Evolutionary conservation across 1,140 invertebrate genomes (phyloP).

Genomic region (Globodera ellingtonae): DNA sequence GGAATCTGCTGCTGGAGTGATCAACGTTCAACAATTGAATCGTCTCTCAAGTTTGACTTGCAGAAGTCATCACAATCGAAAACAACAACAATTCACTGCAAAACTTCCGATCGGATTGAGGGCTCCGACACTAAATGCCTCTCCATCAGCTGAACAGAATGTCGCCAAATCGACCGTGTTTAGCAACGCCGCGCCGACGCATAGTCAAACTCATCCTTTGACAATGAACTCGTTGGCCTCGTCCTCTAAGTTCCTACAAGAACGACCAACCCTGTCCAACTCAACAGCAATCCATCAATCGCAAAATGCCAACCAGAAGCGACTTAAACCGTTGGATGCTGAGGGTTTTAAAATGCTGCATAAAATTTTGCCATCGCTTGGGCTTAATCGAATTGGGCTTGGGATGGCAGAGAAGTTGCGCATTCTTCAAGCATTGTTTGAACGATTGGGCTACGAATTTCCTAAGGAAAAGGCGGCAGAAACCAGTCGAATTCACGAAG

Average conservation of each 20-base stretch:
- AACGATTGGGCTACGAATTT: background rate
- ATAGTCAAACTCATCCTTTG: too few species aligned
- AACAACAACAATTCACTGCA: background rate
- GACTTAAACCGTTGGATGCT: background rate
- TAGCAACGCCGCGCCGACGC: too few species aligned
- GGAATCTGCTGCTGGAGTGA: too few species aligned
- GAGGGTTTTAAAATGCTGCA: background rate
- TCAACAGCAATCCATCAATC: background rate
- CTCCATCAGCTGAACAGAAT: too few species aligned
- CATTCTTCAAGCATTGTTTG: constrained; percentile 3
- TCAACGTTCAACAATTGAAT: too few species aligned
- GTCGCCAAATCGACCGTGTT: too few species aligned
- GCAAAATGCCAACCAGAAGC: background rate
- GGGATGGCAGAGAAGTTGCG: background rate
- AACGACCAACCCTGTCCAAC: background rate
- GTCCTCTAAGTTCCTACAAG: background rate
- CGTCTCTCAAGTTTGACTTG: too few species aligned
- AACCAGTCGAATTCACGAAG: background rate
- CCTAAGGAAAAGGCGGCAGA: background rate
- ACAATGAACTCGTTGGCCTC: too few species aligned
- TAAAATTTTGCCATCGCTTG: constrained; percentile 3
- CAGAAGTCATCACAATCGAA: background rate
- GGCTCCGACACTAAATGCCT: background rate
- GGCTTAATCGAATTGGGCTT: background rate
- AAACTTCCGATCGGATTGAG: background rate